A percentile compares a stretch with the other conserved stretches of the same genome.
These are phyloP conservation scores for Spermophilus dauricus DNA, from an alignment of 2,113 vertebrate genomes.

Conservation along the genomic window DNA sequence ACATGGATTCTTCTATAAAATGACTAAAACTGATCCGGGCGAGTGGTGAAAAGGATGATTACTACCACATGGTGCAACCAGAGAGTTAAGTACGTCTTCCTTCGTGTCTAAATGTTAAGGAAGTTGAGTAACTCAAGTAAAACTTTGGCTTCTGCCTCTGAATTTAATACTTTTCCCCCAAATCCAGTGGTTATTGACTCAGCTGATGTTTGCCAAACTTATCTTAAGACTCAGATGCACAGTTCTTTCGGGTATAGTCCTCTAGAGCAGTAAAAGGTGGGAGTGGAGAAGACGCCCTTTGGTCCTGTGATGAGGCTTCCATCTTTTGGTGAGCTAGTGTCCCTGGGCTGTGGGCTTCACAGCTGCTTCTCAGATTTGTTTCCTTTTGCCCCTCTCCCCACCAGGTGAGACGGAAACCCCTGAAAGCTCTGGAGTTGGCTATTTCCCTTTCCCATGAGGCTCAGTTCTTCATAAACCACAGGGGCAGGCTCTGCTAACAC, in stretches of 20 bases:
- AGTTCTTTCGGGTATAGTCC: neutral
- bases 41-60: neutral
- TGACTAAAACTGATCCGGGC: neutral
- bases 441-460: too few relatives aligned
- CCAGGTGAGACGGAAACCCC: too few relatives aligned
- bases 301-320: neutral
- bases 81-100: neutral
- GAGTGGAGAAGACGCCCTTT: too few relatives aligned
- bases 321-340: neutral
- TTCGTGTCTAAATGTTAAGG: neutral
- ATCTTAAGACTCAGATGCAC: neutral
- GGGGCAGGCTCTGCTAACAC: too few relatives aligned
- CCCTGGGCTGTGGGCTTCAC: too few relatives aligned
- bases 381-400: too few relatives aligned
- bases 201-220: neutral
- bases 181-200: neutral
- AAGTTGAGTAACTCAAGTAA: neutral
- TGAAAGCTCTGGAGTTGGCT: too few relatives aligned
- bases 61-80: neutral
- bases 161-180: neutral
- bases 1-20: neutral
- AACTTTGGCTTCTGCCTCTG: neutral
- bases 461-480: too few relatives aligned
- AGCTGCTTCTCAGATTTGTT: too few relatives aligned
- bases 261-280: too few relatives aligned